Base-by-base conservation (phyloP, 2,797 vertebrate genomes). In the Acanthurus tractus region DNA sequence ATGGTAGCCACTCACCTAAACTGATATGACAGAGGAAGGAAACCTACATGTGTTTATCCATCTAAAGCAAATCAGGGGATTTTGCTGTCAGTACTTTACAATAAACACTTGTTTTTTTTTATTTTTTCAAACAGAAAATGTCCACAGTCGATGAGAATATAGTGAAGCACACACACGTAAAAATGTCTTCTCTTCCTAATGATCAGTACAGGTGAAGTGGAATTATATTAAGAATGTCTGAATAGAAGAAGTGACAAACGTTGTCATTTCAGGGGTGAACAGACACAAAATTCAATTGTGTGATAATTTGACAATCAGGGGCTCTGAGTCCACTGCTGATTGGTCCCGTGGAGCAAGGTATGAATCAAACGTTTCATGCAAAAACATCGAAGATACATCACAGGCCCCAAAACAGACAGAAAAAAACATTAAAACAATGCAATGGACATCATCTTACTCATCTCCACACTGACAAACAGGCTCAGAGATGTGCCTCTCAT, bases 311-410 rank as follows among this genome's bases (percentile, higher is more conserved):
- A 57, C 22, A 23, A 49, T 13, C 12, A 15, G 23, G 63, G 83
- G 86, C 75, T 68, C 45, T 11, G 61, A 55, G 66, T 55, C 65
- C 63, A 18, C 75, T 54, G 40, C 70, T 65, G 79, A 86, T 89
- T 94, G 93, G 93, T 93, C 92, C 91, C 88, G 34, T 70, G 75
- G 74, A 86, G 83, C 64, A 29, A 80, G 65, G 74, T 68, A 74
- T 66, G 61, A 77, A 71, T 79, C 74, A 36, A 68, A 85, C 22
- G 0, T 67, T 55, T 85, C 85, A 88, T 90, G 89, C 87, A 88
- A 58, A 71, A 82, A 86, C 72, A 77, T 72, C 36, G 36, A 62
- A 67, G 36, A 81, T 75, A 56, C 34, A 70, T 67, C 50, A 71
- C 50, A 57, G 69, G 70, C 54, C 77, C 48, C 22, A 62, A 65